A percentile compares a stretch with the other conserved stretches of the same genome.
Evolutionary conservation across 2,888 invertebrate species (phyloP).

Genomic region (Rotaria macrura): DNA sequence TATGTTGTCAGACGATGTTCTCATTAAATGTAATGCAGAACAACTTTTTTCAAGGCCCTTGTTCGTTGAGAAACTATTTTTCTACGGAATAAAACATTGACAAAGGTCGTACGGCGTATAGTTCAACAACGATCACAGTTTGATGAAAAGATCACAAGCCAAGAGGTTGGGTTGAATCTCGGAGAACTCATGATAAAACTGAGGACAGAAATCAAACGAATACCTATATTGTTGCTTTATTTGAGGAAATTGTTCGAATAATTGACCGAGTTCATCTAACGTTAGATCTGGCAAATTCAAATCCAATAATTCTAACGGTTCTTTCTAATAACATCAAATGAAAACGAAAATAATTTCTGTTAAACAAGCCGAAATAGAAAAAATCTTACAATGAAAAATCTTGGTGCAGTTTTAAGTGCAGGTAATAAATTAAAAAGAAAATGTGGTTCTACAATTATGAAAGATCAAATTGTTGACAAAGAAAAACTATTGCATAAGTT

Average conservation of each 20-base stretch:
- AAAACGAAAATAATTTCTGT: background rate
- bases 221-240: background rate
- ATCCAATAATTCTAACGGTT: slow-evolving; percentile 6
- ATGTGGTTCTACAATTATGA: background rate
- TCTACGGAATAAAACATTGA: too few relatives aligned
- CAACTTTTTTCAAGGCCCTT: too few relatives aligned
- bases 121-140: too few relatives aligned
- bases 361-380: background rate
- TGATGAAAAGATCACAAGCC: too few relatives aligned
- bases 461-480: background rate
- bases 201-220: background rate
- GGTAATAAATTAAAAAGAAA: slow-evolving; percentile 17
- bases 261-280: background rate
- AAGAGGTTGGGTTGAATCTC: too few relatives aligned
- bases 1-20: too few relatives aligned
- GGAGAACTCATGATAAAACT: too few relatives aligned
- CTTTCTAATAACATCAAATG: background rate
- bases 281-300: background rate
- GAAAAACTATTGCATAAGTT: too few relatives aligned
- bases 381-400: background rate
- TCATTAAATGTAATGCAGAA: too few relatives aligned
- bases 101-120: too few relatives aligned
- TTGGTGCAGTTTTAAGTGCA: background rate
- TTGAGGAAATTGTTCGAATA: background rate
- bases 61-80: too few relatives aligned